Percentiles rank a stretch among this genome's conserved stretches.
Evolutionary conservation across 2,797 vertebrate genomes (phyloP).

Genomic region (Sebastiscus tertius): DNA sequence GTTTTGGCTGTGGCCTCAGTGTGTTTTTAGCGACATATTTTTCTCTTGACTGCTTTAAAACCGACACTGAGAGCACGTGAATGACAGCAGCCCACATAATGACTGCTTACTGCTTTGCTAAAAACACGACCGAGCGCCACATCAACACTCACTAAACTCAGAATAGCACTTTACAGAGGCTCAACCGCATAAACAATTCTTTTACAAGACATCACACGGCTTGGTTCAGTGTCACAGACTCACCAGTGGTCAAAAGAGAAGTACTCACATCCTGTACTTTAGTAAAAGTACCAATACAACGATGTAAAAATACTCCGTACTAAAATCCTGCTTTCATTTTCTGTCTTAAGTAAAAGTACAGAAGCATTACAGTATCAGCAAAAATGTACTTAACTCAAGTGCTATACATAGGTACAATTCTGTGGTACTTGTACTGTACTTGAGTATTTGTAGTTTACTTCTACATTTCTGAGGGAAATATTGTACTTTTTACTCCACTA

Average conservation of each 20-base stretch:
- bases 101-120: constrained; percentile 37
- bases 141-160: constrained; percentile 58
- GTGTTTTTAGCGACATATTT: constrained; percentile 55
- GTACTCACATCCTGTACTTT: not conserved
- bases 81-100: constrained; percentile 72
- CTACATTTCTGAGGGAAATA: not conserved
- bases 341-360: not conserved
- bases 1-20: constrained; percentile 37
- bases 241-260: not conserved
- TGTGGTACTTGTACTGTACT: not conserved
- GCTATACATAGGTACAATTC: not conserved
- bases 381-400: not conserved
- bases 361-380: not conserved
- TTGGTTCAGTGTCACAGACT: not conserved
- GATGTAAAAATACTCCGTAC: not conserved
- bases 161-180: constrained; percentile 62
- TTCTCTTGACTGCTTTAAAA: constrained; percentile 37
- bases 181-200: constrained; percentile 47
- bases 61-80: constrained; percentile 41
- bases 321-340: not conserved
- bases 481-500: not conserved
- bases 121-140: constrained; percentile 63
- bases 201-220: constrained; percentile 20
- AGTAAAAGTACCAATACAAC: not conserved
- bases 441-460: not conserved